Base-by-base conservation (phyloP, 2,888 invertebrate genomes). In the Drosophila koepferae region DNA sequence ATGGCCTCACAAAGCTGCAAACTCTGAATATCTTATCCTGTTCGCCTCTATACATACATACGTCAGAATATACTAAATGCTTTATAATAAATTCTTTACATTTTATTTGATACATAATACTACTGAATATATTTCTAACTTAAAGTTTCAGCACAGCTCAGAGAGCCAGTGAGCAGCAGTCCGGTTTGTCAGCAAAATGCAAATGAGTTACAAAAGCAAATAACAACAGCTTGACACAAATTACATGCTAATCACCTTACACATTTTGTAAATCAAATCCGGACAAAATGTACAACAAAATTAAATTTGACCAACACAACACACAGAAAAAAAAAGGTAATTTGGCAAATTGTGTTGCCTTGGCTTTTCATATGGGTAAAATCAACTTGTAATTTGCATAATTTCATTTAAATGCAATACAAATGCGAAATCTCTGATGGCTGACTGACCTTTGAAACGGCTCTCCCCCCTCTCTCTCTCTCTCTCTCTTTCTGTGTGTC, bases 351-450 rank as follows among this genome's bases (percentile, higher is more conserved):
- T 60, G 38, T 53, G 28, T 59, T 70, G 49, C 9, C 38, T 18
- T 36, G 40, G 16, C 36, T 46, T 48, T 51, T 54, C 71, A 49
- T 61, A 71, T 54, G 54, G 71, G 54, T 55, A 55, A 55, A 71
- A 72, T 72, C 72, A 43, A 28, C 36, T 63, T 10, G 41, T 18
- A 18, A 71, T 71, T 71, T 71, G 71, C 71, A 71, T 71, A 71
- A 71, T 71, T 58, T 58, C 63, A 71, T 71, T 71, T 71, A 63
- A 71, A 71, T 71, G 72, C 72, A 58, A 58, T 20, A 51, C 63
- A 71, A 70, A 60, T 71, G 34, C 51, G 40, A 53, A 71, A 63
- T 41, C 28, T 71, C 12, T 71, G 63, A 56, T 56, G 70, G 70
- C 56, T 44, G 20, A 3, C 34, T 51, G 72, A 53, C 72, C 71